phyloP scores from a whole-genome alignment of 2,888 invertebrate genomes.

The Ophioninae sp. region DNA sequence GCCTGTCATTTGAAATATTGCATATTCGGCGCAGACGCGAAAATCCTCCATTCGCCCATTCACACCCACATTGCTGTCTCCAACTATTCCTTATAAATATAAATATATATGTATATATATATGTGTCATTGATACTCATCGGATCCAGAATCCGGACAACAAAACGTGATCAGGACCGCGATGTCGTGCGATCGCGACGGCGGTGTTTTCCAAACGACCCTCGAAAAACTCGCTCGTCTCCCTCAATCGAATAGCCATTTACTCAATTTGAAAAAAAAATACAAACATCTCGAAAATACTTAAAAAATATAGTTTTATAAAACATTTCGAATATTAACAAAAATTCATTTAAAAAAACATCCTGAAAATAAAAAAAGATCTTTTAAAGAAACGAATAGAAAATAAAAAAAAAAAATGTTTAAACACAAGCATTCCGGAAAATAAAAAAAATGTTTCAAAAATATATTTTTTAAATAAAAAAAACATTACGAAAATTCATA shows the following conservation, averaged over 20 bases:
- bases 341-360: too few relatives aligned
- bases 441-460: too few relatives aligned
- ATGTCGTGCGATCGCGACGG: neutral
- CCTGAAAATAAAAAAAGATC: too few relatives aligned
- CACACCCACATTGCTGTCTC: neutral
- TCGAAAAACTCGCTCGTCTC: neutral
- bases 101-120: neutral
- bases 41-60: neutral
- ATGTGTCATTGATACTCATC: conserved; percentile 26
- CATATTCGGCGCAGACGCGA: conserved; percentile 54
- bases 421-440: too few relatives aligned
- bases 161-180: conserved; percentile 7
- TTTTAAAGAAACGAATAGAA: too few relatives aligned
- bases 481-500: too few relatives aligned
- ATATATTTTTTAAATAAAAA: too few relatives aligned
- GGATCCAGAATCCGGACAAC: conserved; percentile 21
- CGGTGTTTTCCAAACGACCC: neutral
- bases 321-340: too few relatives aligned
- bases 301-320: too few relatives aligned
- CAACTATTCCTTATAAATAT: neutral
- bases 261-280: neutral
- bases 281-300: neutral
- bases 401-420: too few relatives aligned
- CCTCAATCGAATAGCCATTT: neutral
- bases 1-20: conserved; percentile 45